Conservation (phyloP, 2,888 invertebrate genomes). For the Altica lythri region DNA sequence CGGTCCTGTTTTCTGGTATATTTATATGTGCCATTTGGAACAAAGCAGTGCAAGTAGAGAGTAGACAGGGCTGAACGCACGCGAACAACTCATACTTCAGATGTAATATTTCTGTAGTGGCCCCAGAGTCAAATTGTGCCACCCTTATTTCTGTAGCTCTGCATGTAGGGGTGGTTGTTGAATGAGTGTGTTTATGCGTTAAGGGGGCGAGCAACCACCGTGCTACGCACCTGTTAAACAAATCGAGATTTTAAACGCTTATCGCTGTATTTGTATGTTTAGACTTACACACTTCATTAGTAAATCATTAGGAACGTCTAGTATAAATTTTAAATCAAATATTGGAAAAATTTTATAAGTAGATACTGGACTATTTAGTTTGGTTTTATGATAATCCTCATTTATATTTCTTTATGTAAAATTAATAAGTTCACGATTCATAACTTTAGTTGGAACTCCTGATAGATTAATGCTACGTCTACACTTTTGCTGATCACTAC, state of each 20-base stretch:
- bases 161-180: constrained; percentile 40
- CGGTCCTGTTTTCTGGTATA: too few relatives aligned
- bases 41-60: constrained; percentile 40
- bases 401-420: too few relatives aligned
- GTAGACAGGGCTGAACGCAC: constrained; percentile 40
- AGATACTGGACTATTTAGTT: too few relatives aligned
- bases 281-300: constrained; percentile 41
- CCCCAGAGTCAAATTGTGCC: constrained; percentile 50
- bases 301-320: constrained; percentile 34
- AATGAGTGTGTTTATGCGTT: constrained; percentile 47
- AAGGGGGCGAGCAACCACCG: constrained; percentile 47
- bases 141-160: constrained; percentile 34
- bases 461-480: too few relatives aligned
- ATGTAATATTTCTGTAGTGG: constrained; percentile 52
- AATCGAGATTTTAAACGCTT: constrained; percentile 52
- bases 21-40: constrained; percentile 35
- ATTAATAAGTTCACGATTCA: too few relatives aligned
- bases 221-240: constrained; percentile 50
- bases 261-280: constrained; percentile 45
- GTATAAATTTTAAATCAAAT: too few relatives aligned
- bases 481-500: too few relatives aligned
- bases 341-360: too few relatives aligned
- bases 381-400: too few relatives aligned
- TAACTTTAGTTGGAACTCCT: too few relatives aligned
- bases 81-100: constrained; percentile 49